A percentile compares a stretch with the other conserved stretches of the same genome.
Evolutionary conservation across 2,888 invertebrate species (phyloP).

Genomic region (Eumacrocentrus americanus): DNA sequence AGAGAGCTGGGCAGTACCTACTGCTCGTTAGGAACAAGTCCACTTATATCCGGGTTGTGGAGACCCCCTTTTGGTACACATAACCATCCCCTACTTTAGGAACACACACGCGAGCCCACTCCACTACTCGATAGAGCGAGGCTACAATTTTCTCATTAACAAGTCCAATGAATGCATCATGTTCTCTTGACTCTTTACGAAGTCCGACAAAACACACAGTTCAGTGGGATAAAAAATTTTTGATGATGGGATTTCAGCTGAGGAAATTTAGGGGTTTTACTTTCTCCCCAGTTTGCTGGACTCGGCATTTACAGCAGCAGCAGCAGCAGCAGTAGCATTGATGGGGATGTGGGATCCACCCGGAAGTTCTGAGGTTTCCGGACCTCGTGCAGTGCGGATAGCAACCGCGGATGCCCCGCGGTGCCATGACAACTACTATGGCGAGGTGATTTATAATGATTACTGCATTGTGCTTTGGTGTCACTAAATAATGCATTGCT

Average conservation of each 20-base stretch:
- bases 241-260: too few species aligned
- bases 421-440: conserved; percentile 33
- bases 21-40: conserved; percentile 24
- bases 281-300: too few species aligned
- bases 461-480: conserved; percentile 47
- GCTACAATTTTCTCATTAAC: conserved; percentile 23
- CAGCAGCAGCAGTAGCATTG: too few species aligned
- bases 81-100: neutral
- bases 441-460: conserved; percentile 55
- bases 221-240: neutral
- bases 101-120: conserved; percentile 23
- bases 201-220: neutral
- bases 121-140: conserved; percentile 23
- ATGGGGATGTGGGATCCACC: conserved; percentile 22
- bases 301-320: too few species aligned
- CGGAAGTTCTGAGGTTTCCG: conserved; percentile 48
- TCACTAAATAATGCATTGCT: conserved; percentile 52
- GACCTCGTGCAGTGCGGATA: conserved; percentile 27
- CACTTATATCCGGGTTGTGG: conserved; percentile 7
- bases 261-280: too few species aligned
- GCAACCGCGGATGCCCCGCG: conserved; percentile 33
- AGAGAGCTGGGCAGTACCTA: conserved; percentile 1
- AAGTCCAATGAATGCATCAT: neutral
- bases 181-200: neutral
- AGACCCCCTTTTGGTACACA: neutral